A percentile compares a stretch with the other conserved stretches of the same genome.
phyloP scores from a whole-genome alignment of 1,140 invertebrate genomes.

The Phthorimaea operculella region DNA sequence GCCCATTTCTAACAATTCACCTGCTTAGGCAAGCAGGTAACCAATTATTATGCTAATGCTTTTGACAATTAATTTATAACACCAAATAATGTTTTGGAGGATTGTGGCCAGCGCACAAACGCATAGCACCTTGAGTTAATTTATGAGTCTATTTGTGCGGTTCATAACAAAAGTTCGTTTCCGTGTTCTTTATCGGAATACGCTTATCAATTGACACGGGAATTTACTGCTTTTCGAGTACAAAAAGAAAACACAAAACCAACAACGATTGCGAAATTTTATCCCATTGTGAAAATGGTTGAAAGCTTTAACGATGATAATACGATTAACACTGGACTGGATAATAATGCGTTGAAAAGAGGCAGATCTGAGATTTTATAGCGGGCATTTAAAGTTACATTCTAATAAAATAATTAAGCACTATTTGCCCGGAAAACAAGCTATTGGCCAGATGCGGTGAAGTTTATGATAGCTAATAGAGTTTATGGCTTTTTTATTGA shows the following conservation, averaged over 20 bases:
- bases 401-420: slow-evolving; percentile 44
- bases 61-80: slow-evolving; percentile 44
- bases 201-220: slow-evolving; percentile 45
- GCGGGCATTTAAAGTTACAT: not conserved
- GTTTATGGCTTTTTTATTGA: slow-evolving; percentile 67
- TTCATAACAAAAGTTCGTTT: slow-evolving; percentile 61
- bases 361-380: not conserved
- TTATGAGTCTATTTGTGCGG: slow-evolving; percentile 56
- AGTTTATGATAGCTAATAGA: slow-evolving; percentile 64
- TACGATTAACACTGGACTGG: too few species aligned
- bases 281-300: not conserved
- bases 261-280: not conserved
- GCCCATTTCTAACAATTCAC: slow-evolving; percentile 43
- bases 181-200: slow-evolving; percentile 57
- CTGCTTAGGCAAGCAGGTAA: slow-evolving; percentile 50
- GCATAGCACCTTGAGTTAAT: slow-evolving; percentile 61
- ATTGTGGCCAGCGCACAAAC: slow-evolving; percentile 50
- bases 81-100: slow-evolving; percentile 51
- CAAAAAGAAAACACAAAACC: slow-evolving; percentile 16
- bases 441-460: slow-evolving; percentile 59
- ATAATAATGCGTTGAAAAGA: not conserved
- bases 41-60: slow-evolving; percentile 58
- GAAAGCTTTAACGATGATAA: not conserved
- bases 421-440: slow-evolving; percentile 52
- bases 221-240: slow-evolving; percentile 38